phyloP scores from a whole-genome alignment of 2,888 invertebrate genomes.

The Urechis unicinctus region DNA sequence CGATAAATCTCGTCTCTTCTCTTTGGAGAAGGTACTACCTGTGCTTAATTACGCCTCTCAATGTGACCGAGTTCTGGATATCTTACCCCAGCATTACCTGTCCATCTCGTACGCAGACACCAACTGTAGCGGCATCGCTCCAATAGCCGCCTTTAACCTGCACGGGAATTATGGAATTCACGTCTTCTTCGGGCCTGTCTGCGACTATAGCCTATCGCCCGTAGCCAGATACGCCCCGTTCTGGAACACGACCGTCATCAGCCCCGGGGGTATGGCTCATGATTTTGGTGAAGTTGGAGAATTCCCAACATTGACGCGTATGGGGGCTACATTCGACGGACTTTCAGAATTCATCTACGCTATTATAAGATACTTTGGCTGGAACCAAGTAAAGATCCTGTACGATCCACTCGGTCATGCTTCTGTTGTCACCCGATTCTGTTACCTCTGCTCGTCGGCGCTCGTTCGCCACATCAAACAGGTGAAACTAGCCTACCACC shows the following conservation, averaged over 20 bases:
- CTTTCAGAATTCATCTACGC: constrained; percentile 19
- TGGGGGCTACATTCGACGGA: constrained; percentile 31
- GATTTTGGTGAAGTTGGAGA: constrained; percentile 33
- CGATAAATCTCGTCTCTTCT: constrained; percentile 8
- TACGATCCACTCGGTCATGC: constrained; percentile 55
- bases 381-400: constrained; percentile 67
- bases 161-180: constrained; percentile 23
- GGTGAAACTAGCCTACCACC: not conserved
- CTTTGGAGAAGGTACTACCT: constrained; percentile 4
- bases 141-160: constrained; percentile 32
- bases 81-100: constrained; percentile 3
- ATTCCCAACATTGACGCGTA: constrained; percentile 68
- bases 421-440: constrained; percentile 63
- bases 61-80: not conserved
- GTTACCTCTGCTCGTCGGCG: constrained; percentile 68
- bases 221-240: constrained; percentile 77
- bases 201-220: constrained; percentile 70
- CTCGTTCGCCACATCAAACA: constrained; percentile 53
- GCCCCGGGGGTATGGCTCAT: constrained; percentile 50
- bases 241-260: constrained; percentile 86
- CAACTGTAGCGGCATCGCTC: constrained; percentile 14
- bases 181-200: constrained; percentile 41
- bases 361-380: constrained; percentile 48
- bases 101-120: constrained; percentile 14
- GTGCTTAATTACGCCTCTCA: constrained; percentile 7